phyloP scores from a whole-genome alignment of 2,113 vertebrate species.

The Prinia subflava region DNA sequence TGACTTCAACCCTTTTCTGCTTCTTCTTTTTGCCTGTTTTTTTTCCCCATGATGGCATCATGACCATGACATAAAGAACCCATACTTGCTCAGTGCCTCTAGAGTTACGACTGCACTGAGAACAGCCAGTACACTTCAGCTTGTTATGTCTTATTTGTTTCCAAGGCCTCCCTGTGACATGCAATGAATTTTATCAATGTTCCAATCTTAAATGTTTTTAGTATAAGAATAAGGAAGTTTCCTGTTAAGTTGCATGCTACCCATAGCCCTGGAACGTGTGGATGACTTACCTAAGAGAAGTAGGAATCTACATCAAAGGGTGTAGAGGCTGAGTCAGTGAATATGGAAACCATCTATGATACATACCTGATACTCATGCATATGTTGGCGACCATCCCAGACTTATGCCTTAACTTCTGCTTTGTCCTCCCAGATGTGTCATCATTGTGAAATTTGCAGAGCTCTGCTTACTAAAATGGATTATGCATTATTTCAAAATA shows the following conservation, averaged over 20 bases:
- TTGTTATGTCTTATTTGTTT: background rate
- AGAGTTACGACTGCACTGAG: background rate
- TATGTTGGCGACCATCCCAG: background rate
- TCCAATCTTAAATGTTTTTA: background rate
- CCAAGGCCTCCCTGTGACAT: background rate
- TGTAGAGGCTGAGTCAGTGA: background rate
- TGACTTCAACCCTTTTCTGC: background rate
- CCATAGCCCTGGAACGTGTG: background rate
- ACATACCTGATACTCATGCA: background rate
- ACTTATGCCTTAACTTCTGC: background rate
- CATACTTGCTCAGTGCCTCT: background rate
- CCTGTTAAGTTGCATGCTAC: background rate
- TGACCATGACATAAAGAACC: background rate
- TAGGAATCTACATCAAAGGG: background rate
- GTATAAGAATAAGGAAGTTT: background rate
- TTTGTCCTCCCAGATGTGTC: slow-evolving; percentile 22
- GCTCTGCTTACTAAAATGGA: background rate
- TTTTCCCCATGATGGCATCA: background rate
- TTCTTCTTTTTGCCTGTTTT: too few species aligned
- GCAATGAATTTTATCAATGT: background rate
- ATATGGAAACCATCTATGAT: background rate
- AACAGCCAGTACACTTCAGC: background rate
- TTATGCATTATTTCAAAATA: background rate
- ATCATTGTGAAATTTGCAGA: background rate
- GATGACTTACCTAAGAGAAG: background rate